phyloP scores from a whole-genome alignment of 2,888 invertebrate genomes.

The Clivina fossor region DNA sequence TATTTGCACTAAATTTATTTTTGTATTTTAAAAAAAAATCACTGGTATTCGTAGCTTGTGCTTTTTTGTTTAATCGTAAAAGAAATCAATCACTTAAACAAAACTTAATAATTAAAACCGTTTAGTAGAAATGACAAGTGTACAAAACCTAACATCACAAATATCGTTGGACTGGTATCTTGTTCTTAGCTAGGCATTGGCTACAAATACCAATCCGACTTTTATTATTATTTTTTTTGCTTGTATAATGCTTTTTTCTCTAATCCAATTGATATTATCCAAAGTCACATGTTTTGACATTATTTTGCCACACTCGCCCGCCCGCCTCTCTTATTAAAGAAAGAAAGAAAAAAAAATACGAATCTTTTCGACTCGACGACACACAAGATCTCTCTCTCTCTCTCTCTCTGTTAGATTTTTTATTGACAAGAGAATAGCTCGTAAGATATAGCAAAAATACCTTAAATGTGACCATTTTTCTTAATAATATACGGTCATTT shows the following conservation, averaged over 20 bases:
- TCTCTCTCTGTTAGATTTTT: too few relatives aligned
- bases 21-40: slow-evolving; percentile 20
- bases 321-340: too few relatives aligned
- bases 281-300: slow-evolving; percentile 51
- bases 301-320: slow-evolving; percentile 51
- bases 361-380: too few relatives aligned
- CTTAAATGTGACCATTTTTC: slow-evolving; percentile 23
- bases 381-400: too few relatives aligned
- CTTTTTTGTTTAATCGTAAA: slow-evolving; percentile 14
- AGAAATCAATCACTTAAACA: not conserved
- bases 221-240: slow-evolving; percentile 34
- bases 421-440: not conserved
- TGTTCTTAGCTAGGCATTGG: not conserved
- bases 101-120: not conserved
- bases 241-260: slow-evolving; percentile 34
- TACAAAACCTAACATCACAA: too few relatives aligned
- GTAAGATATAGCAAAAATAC: slow-evolving; percentile 4
- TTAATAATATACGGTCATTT: slow-evolving; percentile 16
- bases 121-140: too few relatives aligned
- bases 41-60: slow-evolving; percentile 31
- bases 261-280: slow-evolving; percentile 24
- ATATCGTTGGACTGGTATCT: not conserved
- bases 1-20: slow-evolving; percentile 29
- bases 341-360: too few relatives aligned
- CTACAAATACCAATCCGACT: slow-evolving; percentile 28